Evolutionary conservation across 2,888 invertebrate genomes (phyloP), one percentile per base, ranked within the genome.

Genomic region (Ormyrus labotus): DNA sequence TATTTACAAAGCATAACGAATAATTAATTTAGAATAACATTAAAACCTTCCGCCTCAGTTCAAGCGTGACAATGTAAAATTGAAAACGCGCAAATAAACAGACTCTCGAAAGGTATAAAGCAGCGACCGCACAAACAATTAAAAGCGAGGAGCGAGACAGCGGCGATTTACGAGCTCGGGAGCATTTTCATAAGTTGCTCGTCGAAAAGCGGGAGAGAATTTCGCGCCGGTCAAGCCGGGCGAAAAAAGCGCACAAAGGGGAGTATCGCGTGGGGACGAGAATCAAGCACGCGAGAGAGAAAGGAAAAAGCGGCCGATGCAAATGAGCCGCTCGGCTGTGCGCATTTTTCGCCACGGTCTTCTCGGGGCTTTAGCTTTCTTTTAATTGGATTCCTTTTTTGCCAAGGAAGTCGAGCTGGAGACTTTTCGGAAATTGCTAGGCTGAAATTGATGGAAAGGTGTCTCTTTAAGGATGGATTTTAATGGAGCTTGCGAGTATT

Each of bases 361-460:
- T 34, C 10, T 10, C 13, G 10, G 63, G 11, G 10, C 13, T 50
- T 74, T 64, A 53, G 11, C 64, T 61, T 71, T 47, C 50, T 53
- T 75, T 69, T 75, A 74, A 70, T 79, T 79, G 68, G 69, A 60
- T 73, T 69, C 68, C 60, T 64, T 73, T 73, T 70, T 58, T 51
- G 11, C 50, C 6, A 10, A n/a, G 34, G 5, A 55, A 63, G 55
- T 13, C 47, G 48, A 58, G 45, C 19, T 48, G 48, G 19, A 13
- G 50, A 60, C n/a, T 6, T 65, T 50, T 34, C 34, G 9, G 6
- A 45, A 34, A 48, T 7, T 7, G n/a, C 48, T 48, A 7, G 13
- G 19, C 13, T 1, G 11, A 48, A 53, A 48, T 60, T 7, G 19
- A 55, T 5, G 67, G n/a, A 48, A 68, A 45, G 7, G 47, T 48